These are phyloP conservation scores for Alitta virens DNA, from an alignment of 2,888 invertebrate genomes.

Conservation along the genomic window DNA sequence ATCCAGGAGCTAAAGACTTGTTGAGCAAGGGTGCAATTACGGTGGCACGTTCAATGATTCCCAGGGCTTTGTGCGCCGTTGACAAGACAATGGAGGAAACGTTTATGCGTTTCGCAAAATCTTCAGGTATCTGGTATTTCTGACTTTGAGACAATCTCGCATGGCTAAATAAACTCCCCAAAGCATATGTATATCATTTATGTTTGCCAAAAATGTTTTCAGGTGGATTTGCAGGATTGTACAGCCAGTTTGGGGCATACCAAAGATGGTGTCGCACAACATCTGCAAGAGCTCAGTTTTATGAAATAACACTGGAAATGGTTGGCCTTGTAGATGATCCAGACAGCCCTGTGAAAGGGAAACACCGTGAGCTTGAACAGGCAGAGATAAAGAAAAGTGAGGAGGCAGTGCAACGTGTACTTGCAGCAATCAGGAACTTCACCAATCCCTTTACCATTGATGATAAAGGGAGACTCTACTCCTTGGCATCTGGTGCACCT, in stretches of 20 bases:
- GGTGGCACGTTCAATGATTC: constrained; percentile 11
- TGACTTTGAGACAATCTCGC: neutral
- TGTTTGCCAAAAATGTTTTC: neutral
- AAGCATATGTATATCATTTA: neutral
- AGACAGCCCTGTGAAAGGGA: constrained; percentile 4
- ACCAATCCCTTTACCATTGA: constrained; percentile 21
- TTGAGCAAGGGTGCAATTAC: constrained; percentile 12
- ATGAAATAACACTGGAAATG: constrained; percentile 8
- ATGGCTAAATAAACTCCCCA: neutral
- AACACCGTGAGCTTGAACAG: constrained; percentile 10
- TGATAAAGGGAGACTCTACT: constrained; percentile 18
- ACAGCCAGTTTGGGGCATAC: constrained; percentile 6
- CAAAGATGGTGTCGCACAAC: constrained; percentile 17
- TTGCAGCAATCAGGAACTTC: constrained; percentile 19
- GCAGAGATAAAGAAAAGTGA: constrained; percentile 22
- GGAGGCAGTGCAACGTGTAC: constrained; percentile 12
- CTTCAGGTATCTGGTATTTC: constrained; percentile 1
- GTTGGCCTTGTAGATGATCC: constrained; percentile 10
- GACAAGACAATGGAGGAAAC: constrained; percentile 16
- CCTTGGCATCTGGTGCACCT: constrained; percentile 22
- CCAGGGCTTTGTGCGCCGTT: constrained; percentile 7
- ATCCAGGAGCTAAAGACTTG: constrained; percentile 11
- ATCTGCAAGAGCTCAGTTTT: constrained; percentile 13
- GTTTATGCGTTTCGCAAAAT: constrained; percentile 13
- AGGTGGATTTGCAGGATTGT: constrained; percentile 7